Conservation (phyloP, 2,797 vertebrate species). For the Ctenochaetus hawaiiensis region DNA sequence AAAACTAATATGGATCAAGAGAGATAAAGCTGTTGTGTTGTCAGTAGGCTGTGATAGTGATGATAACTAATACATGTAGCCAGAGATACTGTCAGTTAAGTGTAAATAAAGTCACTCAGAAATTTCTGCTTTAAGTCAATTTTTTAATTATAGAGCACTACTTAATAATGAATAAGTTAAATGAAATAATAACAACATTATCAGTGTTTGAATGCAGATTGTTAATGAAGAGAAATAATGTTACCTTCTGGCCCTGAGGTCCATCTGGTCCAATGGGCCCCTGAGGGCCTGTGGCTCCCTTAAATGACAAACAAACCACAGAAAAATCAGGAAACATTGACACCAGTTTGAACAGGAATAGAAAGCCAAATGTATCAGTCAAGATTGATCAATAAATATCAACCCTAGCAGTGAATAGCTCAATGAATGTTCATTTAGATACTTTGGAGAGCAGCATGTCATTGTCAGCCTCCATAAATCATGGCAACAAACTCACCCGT, state of each 20-base stretch:
- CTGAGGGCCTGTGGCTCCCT: conserved; percentile 75
- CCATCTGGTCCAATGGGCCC: conserved; percentile 77
- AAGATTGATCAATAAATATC: conserved; percentile 16
- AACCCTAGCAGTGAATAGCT: background rate
- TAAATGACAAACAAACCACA: conserved; percentile 34
- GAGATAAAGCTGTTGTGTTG: too few relatives aligned
- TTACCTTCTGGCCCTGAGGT: conserved; percentile 81
- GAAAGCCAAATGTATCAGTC: background rate
- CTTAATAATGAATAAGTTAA: too few relatives aligned
- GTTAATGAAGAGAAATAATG: background rate
- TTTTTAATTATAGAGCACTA: too few relatives aligned
- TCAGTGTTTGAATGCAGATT: too few relatives aligned
- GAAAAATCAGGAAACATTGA: background rate
- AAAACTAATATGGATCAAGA: too few relatives aligned
- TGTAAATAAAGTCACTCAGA: too few relatives aligned
- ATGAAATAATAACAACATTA: too few relatives aligned
- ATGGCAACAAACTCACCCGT: conserved; percentile 67
- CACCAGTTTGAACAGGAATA: background rate
- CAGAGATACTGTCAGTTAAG: too few relatives aligned
- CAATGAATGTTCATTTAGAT: conserved; percentile 23
- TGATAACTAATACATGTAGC: too few relatives aligned
- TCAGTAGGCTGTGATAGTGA: too few relatives aligned
- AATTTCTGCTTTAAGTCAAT: too few relatives aligned
- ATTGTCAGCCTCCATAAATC: background rate
- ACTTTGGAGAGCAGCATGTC: background rate